Conservation (phyloP, 2,113 vertebrate genomes). For the Acanthisitta chloris region DNA sequence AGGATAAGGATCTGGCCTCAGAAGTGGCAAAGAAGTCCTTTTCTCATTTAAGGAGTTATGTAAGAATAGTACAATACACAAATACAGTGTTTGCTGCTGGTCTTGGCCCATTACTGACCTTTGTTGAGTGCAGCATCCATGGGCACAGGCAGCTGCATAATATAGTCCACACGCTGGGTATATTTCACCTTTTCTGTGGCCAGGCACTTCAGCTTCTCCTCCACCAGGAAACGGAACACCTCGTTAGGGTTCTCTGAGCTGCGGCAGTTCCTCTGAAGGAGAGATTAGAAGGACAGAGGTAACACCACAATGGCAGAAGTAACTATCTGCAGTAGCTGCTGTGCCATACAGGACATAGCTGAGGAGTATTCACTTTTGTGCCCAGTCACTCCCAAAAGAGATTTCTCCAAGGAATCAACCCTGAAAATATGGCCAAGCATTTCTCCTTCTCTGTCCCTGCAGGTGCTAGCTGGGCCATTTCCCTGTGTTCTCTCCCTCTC, state of each 20-base stretch:
- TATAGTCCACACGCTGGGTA: conserved; percentile 96
- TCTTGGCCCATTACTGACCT: conserved; percentile 71
- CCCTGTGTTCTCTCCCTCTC: not conserved
- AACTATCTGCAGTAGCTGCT: not conserved
- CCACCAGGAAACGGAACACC: conserved; percentile 95
- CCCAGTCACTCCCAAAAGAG: not conserved
- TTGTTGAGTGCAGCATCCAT: conserved; percentile 97
- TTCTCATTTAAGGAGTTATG: not conserved
- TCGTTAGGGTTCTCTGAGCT: conserved; percentile 93
- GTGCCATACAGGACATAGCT: not conserved
- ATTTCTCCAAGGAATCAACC: not conserved
- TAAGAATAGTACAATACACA: not conserved
- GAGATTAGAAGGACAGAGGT: not conserved
- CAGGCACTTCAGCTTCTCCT: conserved; percentile 96
- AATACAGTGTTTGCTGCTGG: not conserved
- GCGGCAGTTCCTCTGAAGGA: conserved; percentile 91
- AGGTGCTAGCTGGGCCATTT: not conserved
- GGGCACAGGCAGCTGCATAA: conserved; percentile 94
- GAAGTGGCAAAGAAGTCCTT: not conserved
- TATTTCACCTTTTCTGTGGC: conserved; percentile 97
- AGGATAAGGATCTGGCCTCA: not conserved
- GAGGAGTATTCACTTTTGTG: not conserved
- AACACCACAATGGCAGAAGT: not conserved
- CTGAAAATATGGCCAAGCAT: not conserved
- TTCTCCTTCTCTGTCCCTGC: not conserved